phyloP scores from a whole-genome alignment of 2,113 vertebrate genomes.

The Rousettus leschenaultii region DNA sequence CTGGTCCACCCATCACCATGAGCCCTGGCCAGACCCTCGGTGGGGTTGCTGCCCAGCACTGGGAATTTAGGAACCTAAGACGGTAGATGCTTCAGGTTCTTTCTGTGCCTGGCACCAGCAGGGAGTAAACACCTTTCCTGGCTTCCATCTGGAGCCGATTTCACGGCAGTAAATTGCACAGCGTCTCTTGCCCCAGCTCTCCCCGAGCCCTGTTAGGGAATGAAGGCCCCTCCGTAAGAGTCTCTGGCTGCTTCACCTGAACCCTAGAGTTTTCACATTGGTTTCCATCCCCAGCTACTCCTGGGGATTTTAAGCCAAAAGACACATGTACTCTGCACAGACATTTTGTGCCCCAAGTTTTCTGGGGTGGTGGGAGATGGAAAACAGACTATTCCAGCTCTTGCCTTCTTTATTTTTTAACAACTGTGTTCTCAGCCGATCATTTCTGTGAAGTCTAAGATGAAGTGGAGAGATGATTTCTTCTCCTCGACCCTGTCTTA shows the following conservation, averaged over 20 bases:
- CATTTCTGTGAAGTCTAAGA: not conserved
- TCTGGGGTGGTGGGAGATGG: conserved; percentile 17
- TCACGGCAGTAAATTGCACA: not conserved
- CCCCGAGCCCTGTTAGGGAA: not conserved
- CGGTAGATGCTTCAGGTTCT: not conserved
- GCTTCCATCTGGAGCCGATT: conserved; percentile 39
- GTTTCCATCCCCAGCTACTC: not conserved
- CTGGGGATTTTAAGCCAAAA: conserved; percentile 49
- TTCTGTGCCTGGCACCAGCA: not conserved
- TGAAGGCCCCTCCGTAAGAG: not conserved
- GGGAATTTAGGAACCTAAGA: not conserved
- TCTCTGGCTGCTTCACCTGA: not conserved
- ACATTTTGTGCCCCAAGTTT: not conserved
- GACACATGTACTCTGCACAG: conserved; percentile 5
- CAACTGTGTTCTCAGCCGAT: not conserved
- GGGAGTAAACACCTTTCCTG: conserved; percentile 42
- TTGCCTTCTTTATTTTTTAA: not conserved
- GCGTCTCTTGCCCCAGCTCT: not conserved
- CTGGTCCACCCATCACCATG: not conserved
- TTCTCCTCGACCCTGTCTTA: not conserved
- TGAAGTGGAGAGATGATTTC: not conserved
- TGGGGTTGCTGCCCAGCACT: not conserved
- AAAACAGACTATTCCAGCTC: not conserved
- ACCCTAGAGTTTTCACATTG: not conserved
- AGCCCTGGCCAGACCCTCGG: conserved; percentile 7